Conservation (phyloP, 2,113 vertebrate species). For the Notarius lentiginosus region DNA sequence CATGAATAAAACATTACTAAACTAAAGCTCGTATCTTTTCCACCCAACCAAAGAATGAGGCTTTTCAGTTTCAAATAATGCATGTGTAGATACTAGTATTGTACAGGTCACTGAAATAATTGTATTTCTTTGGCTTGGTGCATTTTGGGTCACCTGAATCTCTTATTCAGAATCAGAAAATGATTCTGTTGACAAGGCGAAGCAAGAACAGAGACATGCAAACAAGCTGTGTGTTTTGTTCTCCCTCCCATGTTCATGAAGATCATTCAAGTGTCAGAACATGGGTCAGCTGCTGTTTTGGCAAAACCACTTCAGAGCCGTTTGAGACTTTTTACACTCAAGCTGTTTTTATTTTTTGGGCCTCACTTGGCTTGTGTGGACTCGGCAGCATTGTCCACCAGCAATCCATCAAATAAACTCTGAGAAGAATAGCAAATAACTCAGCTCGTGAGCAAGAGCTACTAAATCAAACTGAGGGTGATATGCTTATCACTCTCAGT, state of each 20-base stretch:
- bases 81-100: not conserved
- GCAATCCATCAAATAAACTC: not conserved
- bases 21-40: not conserved
- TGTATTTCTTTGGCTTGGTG: not conserved
- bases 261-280: not conserved
- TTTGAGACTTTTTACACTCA: not conserved
- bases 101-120: not conserved
- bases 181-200: not conserved
- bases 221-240: not conserved
- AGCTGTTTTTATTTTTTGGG: not conserved
- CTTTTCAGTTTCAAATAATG: not conserved
- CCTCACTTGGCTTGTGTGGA: not conserved
- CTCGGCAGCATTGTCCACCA: not conserved
- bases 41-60: not conserved
- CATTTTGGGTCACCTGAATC: not conserved
- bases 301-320: not conserved
- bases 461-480: no score
- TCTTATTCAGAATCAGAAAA: slow-evolving; percentile 6
- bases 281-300: not conserved
- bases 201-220: not conserved
- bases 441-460: no score
- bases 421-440: not conserved
- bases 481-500: not conserved
- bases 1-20: slow-evolving; percentile 15
- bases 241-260: not conserved